phyloP scores from a whole-genome alignment of 2,113 vertebrate species.

The Trogon surrucura region DNA sequence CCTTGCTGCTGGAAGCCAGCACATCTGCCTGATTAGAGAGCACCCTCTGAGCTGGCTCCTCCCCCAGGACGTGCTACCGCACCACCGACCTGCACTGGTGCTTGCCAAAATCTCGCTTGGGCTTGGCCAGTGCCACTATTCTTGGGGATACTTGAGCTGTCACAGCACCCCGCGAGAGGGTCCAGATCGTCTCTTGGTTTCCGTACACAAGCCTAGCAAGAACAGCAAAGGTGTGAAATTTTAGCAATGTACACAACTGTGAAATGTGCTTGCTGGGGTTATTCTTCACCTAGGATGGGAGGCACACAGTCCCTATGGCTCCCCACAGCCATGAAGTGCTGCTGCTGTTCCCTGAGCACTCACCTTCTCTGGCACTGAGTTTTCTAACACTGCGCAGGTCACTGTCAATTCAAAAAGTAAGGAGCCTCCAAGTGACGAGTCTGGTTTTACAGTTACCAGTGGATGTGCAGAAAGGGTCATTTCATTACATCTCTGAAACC shows the following conservation, averaged over 20 bases:
- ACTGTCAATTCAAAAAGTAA: not conserved
- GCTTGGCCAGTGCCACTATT: constrained; percentile 30
- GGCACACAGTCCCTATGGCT: not conserved
- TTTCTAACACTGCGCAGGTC: not conserved
- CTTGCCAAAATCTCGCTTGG: constrained; percentile 24
- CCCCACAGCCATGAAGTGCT: not conserved
- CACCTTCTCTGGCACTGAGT: not conserved
- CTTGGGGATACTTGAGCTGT: constrained; percentile 1
- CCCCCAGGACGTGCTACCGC: not conserved
- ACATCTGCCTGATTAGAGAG: not conserved
- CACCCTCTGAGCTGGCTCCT: not conserved
- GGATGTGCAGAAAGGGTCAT: not conserved
- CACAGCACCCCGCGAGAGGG: not conserved
- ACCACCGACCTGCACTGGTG: constrained; percentile 22
- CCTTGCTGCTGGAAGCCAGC: not conserved
- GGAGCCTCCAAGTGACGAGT: not conserved
- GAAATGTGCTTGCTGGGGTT: not conserved
- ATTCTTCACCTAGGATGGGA: not conserved
- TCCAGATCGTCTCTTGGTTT: constrained; percentile 67
- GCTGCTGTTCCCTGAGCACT: not conserved
- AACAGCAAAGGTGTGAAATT: not conserved
- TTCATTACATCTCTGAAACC: constrained; percentile 1
- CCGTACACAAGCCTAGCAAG: constrained; percentile 57
- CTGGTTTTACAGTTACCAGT: not conserved
- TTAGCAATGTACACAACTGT: not conserved